Percentiles rank a stretch among this genome's conserved stretches.
phyloP scores from a whole-genome alignment of 1,140 invertebrate genomes.

The Dolichoris vasculosae region DNA sequence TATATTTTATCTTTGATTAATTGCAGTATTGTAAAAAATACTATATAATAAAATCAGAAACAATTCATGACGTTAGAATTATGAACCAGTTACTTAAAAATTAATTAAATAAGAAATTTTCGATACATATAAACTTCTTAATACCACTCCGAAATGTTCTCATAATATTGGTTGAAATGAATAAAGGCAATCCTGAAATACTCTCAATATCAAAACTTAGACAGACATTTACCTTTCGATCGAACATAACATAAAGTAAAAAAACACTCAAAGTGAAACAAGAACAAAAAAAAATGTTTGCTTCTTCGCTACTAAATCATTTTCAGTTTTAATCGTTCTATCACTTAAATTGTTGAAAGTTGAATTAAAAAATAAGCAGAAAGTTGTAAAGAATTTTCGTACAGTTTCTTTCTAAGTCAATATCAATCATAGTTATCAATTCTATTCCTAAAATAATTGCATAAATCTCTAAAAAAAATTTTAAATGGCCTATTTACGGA shows the following conservation, averaged over 20 bases:
- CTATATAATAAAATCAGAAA: too few species aligned
- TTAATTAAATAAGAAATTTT: constrained; percentile 24
- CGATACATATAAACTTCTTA: not conserved
- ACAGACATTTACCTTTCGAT: not conserved
- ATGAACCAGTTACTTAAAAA: not conserved
- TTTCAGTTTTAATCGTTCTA: not conserved
- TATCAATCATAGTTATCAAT: not conserved
- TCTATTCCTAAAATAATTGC: not conserved
- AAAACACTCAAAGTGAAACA: constrained; percentile 15
- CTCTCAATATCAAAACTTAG: not conserved
- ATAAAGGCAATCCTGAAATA: not conserved
- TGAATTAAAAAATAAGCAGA: not conserved
- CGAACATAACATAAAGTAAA: constrained; percentile 3
- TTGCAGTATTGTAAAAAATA: too few species aligned
- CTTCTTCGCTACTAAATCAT: constrained; percentile 1
- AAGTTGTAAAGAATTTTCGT: not conserved
- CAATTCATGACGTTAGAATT: too few species aligned
- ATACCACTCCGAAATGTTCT: not conserved
- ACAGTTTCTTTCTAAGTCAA: not conserved
- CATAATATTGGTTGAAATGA: too few species aligned
- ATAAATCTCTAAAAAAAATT: not conserved
- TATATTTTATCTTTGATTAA: too few species aligned
- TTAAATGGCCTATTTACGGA: not conserved
- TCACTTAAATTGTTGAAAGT: not conserved
- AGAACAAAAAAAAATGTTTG: constrained; percentile 13